Conservation (phyloP, 2,888 invertebrate species). For the Eurytoma californica region DNA sequence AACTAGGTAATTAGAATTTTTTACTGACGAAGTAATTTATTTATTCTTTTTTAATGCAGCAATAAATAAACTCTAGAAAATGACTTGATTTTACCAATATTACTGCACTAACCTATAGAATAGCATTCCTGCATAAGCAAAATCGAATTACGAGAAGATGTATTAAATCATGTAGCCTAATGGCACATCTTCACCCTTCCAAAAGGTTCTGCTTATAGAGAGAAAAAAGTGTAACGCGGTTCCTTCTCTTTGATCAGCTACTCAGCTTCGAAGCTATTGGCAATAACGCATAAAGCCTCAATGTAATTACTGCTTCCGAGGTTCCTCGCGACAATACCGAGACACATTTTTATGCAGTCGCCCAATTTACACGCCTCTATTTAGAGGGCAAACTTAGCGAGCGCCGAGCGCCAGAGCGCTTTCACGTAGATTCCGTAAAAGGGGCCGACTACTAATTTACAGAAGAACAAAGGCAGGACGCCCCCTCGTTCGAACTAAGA, state of each 20-base stretch:
- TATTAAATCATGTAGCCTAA: too few relatives aligned
- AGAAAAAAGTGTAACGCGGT: not conserved
- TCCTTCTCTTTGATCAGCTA: constrained; percentile 17
- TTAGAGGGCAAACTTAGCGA: not conserved
- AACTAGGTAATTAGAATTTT: too few relatives aligned
- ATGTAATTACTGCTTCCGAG: constrained; percentile 35
- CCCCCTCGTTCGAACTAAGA: constrained; percentile 8
- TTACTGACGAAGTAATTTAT: too few relatives aligned
- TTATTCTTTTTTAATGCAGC: too few relatives aligned
- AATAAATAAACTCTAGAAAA: too few relatives aligned
- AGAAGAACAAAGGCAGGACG: constrained; percentile 36
- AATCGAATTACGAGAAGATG: too few relatives aligned
- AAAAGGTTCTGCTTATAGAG: not conserved
- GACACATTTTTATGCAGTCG: not conserved
- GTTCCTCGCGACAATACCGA: not conserved
- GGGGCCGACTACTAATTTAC: constrained; percentile 38
- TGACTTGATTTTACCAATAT: too few relatives aligned
- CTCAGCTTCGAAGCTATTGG: not conserved
- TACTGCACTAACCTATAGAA: too few relatives aligned
- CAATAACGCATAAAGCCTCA: not conserved
- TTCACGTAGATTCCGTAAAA: constrained; percentile 10
- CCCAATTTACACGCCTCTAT: constrained; percentile 33
- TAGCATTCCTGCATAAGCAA: too few relatives aligned
- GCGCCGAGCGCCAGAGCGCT: not conserved
- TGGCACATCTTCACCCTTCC: too few relatives aligned